Evolutionary conservation across 2,888 invertebrate species (phyloP).

Genomic region (Apeira syringaria): DNA sequence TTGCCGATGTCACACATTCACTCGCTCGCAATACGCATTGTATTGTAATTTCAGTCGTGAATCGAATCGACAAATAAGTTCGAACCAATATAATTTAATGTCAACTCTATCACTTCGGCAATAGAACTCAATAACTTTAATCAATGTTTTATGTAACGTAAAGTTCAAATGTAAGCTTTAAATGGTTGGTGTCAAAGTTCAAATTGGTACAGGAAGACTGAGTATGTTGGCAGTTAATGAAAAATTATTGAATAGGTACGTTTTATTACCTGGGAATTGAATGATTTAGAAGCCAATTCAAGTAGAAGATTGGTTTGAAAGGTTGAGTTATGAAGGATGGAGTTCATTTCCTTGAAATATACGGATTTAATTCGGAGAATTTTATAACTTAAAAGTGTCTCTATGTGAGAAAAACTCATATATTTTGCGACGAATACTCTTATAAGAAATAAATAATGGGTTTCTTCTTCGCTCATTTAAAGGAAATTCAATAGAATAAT

Average conservation of each 20-base stretch:
- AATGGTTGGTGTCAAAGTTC: neutral
- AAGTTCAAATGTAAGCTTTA: constrained; percentile 1
- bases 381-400: too few relatives aligned
- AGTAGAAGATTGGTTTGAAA: constrained; percentile 1
- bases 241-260: constrained; percentile 7
- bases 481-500: too few relatives aligned
- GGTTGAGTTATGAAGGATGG: neutral
- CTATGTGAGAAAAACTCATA: too few relatives aligned
- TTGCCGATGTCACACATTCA: constrained; percentile 68
- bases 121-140: constrained; percentile 28
- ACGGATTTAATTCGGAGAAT: too few relatives aligned
- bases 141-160: constrained; percentile 3
- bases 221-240: constrained; percentile 1
- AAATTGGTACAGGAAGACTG: constrained; percentile 1
- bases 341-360: too few relatives aligned
- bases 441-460: too few relatives aligned
- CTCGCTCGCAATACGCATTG: constrained; percentile 66
- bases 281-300: constrained; percentile 9
- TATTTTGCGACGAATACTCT: too few relatives aligned
- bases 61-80: constrained; percentile 61
- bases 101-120: constrained; percentile 30
- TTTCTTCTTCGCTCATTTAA: too few relatives aligned
- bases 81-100: constrained; percentile 20
- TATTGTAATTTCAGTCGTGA: constrained; percentile 73
- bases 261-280: constrained; percentile 12